Base-by-base conservation (phyloP, 2,888 invertebrate species). In the Nezara viridula region DNA sequence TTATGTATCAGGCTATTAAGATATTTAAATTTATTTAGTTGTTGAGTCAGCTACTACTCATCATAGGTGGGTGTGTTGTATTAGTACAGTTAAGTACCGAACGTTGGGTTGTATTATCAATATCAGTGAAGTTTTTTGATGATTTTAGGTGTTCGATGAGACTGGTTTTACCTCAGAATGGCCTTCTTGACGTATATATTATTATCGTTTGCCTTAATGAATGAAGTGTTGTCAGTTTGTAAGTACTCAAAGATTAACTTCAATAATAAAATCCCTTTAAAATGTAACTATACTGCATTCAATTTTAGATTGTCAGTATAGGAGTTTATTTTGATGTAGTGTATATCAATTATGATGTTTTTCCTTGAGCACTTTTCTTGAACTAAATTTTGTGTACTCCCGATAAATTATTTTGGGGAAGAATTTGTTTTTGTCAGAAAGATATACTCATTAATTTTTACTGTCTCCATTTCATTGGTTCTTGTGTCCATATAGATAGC, bases 31-130 rank as follows among this genome's bases (percentile, higher is more conserved):
- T 81, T 81, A 81, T 81, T 81, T 40, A 81, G 40, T 81, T 81
- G 81, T 81, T 44, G 44, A 81, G 81, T 81, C 81, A 81, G 81
- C 81, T 81, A 44, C 44, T 44, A 44, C 40, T 81, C n/a, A 81
- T 44, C 81, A 40, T 81, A 81, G 81, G 81, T 81, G 81, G 81
- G 81, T 81, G 81, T 81, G 81, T 81, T 81, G 81, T 81, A 81
- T 81, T 81, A 44, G 44, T 44, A 24, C 7, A 44, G n/a, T n/a
- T n/a, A n/a, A n/a, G 81, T 81, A 81, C 40, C 81, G 40, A 44
- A 44, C 44, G 24, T 40, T n/a, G 1, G 10, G 16, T 44, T 81
- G 32, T 66, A 60, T 24, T 19, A 16, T 6, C 32, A 37, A 32
- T 32, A n/a, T n/a, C n/a, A 44, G 81, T 81, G 44, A 44, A 81